phyloP scores from a whole-genome alignment of 1,140 invertebrate species.

The Apocrypta bakeri region DNA sequence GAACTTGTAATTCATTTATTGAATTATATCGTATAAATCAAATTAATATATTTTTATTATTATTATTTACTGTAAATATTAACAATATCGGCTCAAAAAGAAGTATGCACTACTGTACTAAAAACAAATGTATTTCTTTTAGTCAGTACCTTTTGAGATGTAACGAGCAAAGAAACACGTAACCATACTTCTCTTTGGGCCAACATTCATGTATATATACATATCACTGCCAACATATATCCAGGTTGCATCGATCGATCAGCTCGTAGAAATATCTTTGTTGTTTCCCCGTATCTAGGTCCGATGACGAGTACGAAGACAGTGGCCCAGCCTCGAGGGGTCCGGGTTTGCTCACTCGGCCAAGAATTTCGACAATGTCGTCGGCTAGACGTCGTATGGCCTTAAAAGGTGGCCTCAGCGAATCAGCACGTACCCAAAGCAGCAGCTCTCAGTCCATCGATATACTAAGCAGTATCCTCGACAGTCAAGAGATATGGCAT shows the following conservation, averaged over 20 bases:
- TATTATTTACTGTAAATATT: conserved; percentile 5
- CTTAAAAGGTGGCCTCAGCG: conserved; percentile 69
- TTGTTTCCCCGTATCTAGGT: conserved; percentile 59
- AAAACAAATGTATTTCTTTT: too few species aligned
- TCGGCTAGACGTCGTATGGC: conserved; percentile 63
- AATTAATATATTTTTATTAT: conserved; percentile 1
- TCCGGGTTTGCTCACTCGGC: conserved; percentile 54
- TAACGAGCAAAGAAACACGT: too few species aligned
- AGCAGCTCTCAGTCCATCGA: conserved; percentile 65
- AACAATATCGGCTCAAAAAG: conserved; percentile 24
- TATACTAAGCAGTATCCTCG: conserved; percentile 84
- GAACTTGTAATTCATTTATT: neutral
- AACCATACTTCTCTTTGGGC: neutral
- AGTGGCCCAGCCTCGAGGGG: conserved; percentile 51
- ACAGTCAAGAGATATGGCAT: conserved; percentile 83
- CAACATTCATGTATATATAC: conserved; percentile 6
- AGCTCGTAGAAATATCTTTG: conserved; percentile 24
- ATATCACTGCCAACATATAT: conserved; percentile 5
- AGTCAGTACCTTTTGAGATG: too few species aligned
- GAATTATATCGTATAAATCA: neutral
- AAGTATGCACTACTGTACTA: neutral
- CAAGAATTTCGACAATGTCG: conserved; percentile 66
- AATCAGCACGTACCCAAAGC: neutral
- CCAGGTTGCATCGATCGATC: neutral
- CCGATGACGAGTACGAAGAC: conserved; percentile 65